Evolutionary conservation across 2,797 vertebrate species (phyloP).

Genomic region (Glyptemys insculpta): DNA sequence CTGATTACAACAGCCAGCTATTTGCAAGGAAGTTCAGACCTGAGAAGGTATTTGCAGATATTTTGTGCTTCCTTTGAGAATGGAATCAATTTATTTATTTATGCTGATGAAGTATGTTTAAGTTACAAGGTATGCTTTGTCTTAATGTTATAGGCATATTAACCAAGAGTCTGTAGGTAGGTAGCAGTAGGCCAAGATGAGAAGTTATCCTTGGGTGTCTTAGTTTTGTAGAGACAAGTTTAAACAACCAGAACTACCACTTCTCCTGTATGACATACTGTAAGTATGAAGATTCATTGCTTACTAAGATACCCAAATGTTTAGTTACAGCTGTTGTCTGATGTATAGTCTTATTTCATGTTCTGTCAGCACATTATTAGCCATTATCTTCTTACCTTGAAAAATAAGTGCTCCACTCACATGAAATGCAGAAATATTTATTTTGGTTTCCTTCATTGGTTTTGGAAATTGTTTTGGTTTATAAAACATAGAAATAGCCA

Average conservation of each 20-base stretch:
- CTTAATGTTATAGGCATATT: not conserved
- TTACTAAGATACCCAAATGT: not conserved
- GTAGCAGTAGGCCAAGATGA: not conserved
- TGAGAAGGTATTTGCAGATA: not conserved
- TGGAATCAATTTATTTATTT: no score
- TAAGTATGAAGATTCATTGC: not conserved
- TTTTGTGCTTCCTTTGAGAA: not conserved
- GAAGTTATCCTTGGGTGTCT: not conserved
- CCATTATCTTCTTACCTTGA: not conserved
- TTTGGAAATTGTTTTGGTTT: conserved; percentile 87
- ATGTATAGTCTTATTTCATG: not conserved
- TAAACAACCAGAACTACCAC: not conserved
- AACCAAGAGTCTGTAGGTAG: not conserved
- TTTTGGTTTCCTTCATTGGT: conserved; percentile 88
- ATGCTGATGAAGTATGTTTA: not conserved
- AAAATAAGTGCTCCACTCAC: conserved; percentile 45
- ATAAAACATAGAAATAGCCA: conserved; percentile 88
- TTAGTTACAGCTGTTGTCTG: not conserved
- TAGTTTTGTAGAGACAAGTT: not conserved
- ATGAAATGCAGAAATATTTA: conserved; percentile 87
- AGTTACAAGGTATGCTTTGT: not conserved
- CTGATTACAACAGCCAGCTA: not conserved
- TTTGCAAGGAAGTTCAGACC: no score
- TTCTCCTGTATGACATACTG: not conserved
- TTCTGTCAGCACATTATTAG: not conserved